A percentile compares a stretch with the other conserved stretches of the same genome.
Conservation (phyloP, 2,888 invertebrate genomes). For the Orchesella flavescens region DNA sequence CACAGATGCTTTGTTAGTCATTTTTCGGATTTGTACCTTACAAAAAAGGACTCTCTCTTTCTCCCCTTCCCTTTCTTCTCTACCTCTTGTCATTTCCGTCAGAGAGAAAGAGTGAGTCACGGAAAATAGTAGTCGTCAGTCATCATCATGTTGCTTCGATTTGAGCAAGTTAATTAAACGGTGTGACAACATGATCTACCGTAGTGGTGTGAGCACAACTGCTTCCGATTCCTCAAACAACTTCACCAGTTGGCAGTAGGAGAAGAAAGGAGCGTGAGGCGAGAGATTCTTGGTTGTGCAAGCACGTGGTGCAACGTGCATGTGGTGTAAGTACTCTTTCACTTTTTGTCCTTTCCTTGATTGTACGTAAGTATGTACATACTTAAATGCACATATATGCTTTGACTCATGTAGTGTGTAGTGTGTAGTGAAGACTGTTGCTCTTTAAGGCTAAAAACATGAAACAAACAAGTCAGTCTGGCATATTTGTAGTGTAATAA, state of each 20-base stretch:
- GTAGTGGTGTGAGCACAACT: slow-evolving; percentile 11
- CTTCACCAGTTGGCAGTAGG: slow-evolving; percentile 15
- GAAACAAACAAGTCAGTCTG: too few relatives aligned
- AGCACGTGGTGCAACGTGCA: slow-evolving; percentile 62
- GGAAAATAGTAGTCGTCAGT: slow-evolving; percentile 1
- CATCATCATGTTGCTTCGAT: slow-evolving; percentile 20
- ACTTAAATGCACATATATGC: too few relatives aligned
- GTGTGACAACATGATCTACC: slow-evolving; percentile 54
- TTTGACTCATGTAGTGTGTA: too few relatives aligned
- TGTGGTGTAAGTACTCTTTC: slow-evolving; percentile 53
- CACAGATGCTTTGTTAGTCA: slow-evolving; percentile 1
- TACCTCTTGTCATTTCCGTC: slow-evolving; percentile 27
- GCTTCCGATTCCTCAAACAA: not conserved
- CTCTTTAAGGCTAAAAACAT: too few relatives aligned
- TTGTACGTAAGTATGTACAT: too few relatives aligned
- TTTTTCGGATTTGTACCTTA: slow-evolving; percentile 14
- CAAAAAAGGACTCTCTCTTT: slow-evolving; percentile 1
- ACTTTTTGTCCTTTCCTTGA: not conserved
- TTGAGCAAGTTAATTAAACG: slow-evolving; percentile 47
- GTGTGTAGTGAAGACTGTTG: too few relatives aligned
- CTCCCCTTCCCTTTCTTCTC: not conserved
- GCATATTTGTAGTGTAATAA: too few relatives aligned
- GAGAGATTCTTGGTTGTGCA: slow-evolving; percentile 38
- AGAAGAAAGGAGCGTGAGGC: too few relatives aligned
- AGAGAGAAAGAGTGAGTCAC: slow-evolving; percentile 20